Evolutionary conservation across 2,888 invertebrate species (phyloP).

Genomic region (Callinectes sapidus): DNA sequence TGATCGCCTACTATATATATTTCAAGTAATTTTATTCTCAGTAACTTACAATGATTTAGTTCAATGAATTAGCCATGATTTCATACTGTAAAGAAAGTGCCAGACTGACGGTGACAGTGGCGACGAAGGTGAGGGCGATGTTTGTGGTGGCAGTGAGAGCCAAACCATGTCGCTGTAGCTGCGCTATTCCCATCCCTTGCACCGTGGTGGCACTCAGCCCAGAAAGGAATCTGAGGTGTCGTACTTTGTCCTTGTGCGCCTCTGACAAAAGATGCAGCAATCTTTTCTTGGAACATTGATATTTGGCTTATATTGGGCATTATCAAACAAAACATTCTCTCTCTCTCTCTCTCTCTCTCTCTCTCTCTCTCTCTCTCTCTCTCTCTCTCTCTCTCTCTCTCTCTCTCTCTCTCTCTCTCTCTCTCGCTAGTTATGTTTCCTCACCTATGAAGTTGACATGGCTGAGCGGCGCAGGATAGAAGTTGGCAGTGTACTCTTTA

Average conservation of each 20-base stretch:
- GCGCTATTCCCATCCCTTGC: background rate
- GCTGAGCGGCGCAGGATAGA: background rate
- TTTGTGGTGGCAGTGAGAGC: background rate
- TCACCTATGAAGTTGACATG: background rate
- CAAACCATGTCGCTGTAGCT: background rate
- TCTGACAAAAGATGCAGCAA: background rate
- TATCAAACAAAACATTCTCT: background rate
- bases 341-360: no score
- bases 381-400: no score
- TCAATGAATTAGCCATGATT: background rate
- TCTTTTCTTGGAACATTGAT: background rate
- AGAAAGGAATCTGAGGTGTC: background rate
- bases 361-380: no score
- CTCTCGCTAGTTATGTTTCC: no score
- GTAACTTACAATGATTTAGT: no score
- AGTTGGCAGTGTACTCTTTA: background rate
- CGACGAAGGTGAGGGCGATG: slow-evolving; percentile 18
- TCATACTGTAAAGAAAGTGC: background rate
- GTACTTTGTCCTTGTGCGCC: background rate
- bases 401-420: no score
- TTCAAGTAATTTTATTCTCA: no score
- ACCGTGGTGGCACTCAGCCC: background rate
- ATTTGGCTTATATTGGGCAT: background rate
- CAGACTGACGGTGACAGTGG: background rate
- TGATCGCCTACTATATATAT: no score